phyloP scores from a whole-genome alignment of 1,140 invertebrate genomes.

The Steinernema feltiae region DNA sequence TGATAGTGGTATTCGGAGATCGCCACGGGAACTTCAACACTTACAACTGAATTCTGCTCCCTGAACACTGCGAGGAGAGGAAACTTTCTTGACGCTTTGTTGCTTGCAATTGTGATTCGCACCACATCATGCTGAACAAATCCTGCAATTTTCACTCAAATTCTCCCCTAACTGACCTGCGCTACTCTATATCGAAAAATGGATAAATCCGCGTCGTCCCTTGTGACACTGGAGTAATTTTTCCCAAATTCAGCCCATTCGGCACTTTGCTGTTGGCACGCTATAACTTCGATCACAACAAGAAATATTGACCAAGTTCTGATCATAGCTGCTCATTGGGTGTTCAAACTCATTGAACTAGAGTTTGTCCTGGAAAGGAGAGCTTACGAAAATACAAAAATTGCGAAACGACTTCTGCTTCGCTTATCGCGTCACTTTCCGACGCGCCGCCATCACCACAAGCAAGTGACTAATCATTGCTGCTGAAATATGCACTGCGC shows the following conservation, averaged over 20 bases:
- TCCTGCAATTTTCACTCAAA: neutral
- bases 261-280: neutral
- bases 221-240: constrained; percentile 3
- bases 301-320: too few species aligned
- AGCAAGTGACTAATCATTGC: neutral
- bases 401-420: too few species aligned
- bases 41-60: constrained; percentile 13
- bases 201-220: neutral
- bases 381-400: too few species aligned
- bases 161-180: neutral
- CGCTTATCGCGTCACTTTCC: neutral
- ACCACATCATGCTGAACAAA: constrained; percentile 17
- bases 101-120: neutral
- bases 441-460: neutral
- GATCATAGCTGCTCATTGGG: too few species aligned
- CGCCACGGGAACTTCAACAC: constrained; percentile 10
- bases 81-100: neutral
- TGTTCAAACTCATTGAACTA: too few species aligned
- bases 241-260: constrained; percentile 2
- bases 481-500: neutral
- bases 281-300: too few species aligned
- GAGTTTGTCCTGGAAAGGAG: too few species aligned
- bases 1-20: constrained; percentile 48
- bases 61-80: constrained; percentile 20
- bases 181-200: neutral